Percentiles rank a stretch among this genome's conserved stretches.
phyloP scores from a whole-genome alignment of 2,797 vertebrate genomes.

The Tokudaia tokunoshimensis region DNA sequence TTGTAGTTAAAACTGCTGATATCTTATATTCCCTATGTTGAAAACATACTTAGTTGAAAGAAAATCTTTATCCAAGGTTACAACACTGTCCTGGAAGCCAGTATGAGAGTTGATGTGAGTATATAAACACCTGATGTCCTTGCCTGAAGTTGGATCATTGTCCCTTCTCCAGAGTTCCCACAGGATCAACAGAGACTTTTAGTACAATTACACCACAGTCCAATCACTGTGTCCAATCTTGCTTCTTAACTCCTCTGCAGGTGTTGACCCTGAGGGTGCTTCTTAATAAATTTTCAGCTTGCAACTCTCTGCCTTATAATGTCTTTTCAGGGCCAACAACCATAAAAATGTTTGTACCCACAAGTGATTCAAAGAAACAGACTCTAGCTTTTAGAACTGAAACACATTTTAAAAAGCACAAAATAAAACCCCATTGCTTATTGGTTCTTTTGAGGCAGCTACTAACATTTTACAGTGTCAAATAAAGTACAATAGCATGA shows the following conservation, averaged over 20 bases:
- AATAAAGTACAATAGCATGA: background rate
- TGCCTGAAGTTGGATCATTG: background rate
- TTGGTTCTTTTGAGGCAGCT: background rate
- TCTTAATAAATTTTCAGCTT: conserved; percentile 49
- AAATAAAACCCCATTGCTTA: background rate
- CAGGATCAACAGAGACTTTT: background rate
- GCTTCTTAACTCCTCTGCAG: conserved; percentile 15
- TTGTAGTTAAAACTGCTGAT: background rate
- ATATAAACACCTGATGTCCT: conserved; percentile 3
- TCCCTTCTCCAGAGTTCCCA: conserved; percentile 2
- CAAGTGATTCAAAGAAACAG: conserved; percentile 24
- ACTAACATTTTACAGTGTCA: background rate
- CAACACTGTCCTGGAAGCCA: background rate
- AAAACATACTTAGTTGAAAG: background rate
- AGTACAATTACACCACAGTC: background rate
- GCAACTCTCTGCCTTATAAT: conserved; percentile 45
- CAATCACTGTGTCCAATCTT: background rate
- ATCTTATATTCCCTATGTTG: background rate
- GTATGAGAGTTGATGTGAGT: background rate
- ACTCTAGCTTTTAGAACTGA: background rate
- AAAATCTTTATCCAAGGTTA: conserved; percentile 17
- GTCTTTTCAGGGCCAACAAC: background rate
- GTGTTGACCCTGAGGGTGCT: conserved; percentile 54
- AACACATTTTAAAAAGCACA: background rate
- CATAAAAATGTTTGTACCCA: background rate